Percentiles rank a stretch among this genome's conserved stretches.
Evolutionary conservation across 2,797 vertebrate species (phyloP).

Genomic region (Sebastes trivittatus): DNA sequence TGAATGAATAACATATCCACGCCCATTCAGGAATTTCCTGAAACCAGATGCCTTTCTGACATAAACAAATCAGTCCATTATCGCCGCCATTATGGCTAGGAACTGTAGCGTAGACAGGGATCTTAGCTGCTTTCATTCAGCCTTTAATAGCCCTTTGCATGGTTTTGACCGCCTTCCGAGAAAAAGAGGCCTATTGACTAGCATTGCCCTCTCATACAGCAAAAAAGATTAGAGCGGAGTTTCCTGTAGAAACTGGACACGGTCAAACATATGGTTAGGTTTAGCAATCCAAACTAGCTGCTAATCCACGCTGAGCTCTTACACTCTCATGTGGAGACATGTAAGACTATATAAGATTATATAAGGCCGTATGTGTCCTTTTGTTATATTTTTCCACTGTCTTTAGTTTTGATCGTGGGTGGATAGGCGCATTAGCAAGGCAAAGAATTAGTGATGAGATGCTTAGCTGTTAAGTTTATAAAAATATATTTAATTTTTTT

Average conservation of each 20-base stretch:
- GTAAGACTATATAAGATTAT: not conserved
- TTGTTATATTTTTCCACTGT: not conserved
- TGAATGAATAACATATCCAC: conserved; percentile 26
- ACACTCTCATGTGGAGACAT: not conserved
- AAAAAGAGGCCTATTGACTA: conserved; percentile 25
- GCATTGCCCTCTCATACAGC: not conserved
- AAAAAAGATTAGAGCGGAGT: conserved; percentile 22
- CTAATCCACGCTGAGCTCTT: not conserved
- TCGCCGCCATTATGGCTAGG: conserved; percentile 48
- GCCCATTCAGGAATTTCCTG: conserved; percentile 56
- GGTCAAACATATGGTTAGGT: not conserved
- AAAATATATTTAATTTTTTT: not conserved
- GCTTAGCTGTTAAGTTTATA: not conserved
- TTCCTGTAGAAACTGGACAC: conserved; percentile 16
- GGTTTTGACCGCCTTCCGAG: conserved; percentile 15
- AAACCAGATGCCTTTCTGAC: conserved; percentile 72
- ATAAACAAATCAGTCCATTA: conserved; percentile 69
- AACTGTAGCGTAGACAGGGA: conserved; percentile 43
- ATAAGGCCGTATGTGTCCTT: not conserved
- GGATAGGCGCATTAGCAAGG: not conserved
- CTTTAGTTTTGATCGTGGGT: not conserved
- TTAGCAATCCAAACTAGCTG: conserved; percentile 18
- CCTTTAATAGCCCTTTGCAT: conserved; percentile 37
- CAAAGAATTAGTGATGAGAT: not conserved
- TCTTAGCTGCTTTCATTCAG: conserved; percentile 34